Evolutionary conservation across 2,113 vertebrate genomes (phyloP).

Genomic region (Thamnaconus septentrionalis): DNA sequence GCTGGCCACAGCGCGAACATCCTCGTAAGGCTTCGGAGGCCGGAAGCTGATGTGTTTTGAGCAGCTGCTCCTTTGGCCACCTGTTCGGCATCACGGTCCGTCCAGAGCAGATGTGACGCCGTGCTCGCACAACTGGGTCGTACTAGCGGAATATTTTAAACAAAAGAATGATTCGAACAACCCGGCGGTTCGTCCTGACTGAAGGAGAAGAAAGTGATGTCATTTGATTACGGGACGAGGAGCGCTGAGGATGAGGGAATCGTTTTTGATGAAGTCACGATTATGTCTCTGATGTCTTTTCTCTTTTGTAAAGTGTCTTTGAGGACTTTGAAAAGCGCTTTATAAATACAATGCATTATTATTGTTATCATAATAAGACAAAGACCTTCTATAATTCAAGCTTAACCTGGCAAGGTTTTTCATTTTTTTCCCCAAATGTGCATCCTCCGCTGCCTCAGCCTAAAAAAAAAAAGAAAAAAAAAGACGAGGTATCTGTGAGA

Average conservation of each 20-base stretch:
- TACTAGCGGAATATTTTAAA: slow-evolving; percentile 33
- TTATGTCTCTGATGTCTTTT: slow-evolving; percentile 28
- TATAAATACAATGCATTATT: too few species aligned
- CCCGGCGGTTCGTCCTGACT: slow-evolving; percentile 11
- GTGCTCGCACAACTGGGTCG: not conserved
- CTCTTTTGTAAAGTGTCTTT: too few species aligned
- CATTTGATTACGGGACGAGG: slow-evolving; percentile 48
- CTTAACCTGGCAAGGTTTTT: slow-evolving; percentile 25
- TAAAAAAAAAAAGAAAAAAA: not conserved
- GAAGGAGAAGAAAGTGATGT: slow-evolving; percentile 25
- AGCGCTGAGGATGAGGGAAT: slow-evolving; percentile 36
- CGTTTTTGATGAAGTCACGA: slow-evolving; percentile 54
- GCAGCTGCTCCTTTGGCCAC: not conserved
- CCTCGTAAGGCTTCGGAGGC: too few species aligned
- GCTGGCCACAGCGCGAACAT: slow-evolving; percentile 42
- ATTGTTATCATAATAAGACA: slow-evolving; percentile 1
- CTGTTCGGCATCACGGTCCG: slow-evolving; percentile 39
- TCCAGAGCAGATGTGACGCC: slow-evolving; percentile 51
- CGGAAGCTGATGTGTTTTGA: too few species aligned
- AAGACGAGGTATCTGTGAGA: slow-evolving; percentile 7
- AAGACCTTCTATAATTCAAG: slow-evolving; percentile 24
- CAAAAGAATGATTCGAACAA: slow-evolving; percentile 22
- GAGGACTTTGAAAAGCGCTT: too few species aligned
- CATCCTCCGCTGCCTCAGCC: too few species aligned
- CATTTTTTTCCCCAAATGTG: slow-evolving; percentile 11